phyloP scores from a whole-genome alignment of 2,888 invertebrate genomes.

The Caenorhabditis sp. region DNA sequence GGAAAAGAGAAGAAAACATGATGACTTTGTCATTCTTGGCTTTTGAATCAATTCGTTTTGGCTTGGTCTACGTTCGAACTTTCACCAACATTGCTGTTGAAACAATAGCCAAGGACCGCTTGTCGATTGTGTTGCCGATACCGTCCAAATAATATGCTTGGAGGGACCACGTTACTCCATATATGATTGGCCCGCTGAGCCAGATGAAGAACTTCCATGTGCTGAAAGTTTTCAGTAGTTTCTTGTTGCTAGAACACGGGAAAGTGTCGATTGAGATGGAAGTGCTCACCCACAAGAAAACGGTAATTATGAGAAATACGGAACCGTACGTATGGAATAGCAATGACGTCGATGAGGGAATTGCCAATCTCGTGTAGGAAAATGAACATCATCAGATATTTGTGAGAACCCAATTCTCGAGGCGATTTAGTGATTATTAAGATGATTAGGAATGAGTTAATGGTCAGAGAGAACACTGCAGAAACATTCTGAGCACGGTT shows the following conservation, averaged over 20 bases:
- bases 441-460: conserved; percentile 4
- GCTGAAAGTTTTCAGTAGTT: not conserved
- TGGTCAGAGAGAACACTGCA: not conserved
- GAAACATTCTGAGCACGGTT: conserved; percentile 4
- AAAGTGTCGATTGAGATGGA: not conserved
- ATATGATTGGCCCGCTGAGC: not conserved
- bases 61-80: too few relatives aligned
- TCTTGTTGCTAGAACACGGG: not conserved
- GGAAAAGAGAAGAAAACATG: too few relatives aligned
- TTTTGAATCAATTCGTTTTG: too few relatives aligned
- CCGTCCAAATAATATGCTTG: not conserved
- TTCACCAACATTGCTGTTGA: too few relatives aligned
- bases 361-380: not conserved
- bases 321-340: not conserved
- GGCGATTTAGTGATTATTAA: conserved; percentile 1
- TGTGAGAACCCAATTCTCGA: conserved; percentile 5
- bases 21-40: too few relatives aligned
- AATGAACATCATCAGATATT: conserved; percentile 4
- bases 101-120: too few relatives aligned
- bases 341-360: conserved; percentile 4
- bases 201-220: conserved; percentile 2
- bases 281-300: not conserved
- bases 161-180: not conserved
- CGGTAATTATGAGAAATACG: not conserved
- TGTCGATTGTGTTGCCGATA: too few relatives aligned